Evolutionary conservation across 2,888 invertebrate species (phyloP), one percentile per base, ranked within the genome.

Genomic region (Trichopoda pennipes): DNA sequence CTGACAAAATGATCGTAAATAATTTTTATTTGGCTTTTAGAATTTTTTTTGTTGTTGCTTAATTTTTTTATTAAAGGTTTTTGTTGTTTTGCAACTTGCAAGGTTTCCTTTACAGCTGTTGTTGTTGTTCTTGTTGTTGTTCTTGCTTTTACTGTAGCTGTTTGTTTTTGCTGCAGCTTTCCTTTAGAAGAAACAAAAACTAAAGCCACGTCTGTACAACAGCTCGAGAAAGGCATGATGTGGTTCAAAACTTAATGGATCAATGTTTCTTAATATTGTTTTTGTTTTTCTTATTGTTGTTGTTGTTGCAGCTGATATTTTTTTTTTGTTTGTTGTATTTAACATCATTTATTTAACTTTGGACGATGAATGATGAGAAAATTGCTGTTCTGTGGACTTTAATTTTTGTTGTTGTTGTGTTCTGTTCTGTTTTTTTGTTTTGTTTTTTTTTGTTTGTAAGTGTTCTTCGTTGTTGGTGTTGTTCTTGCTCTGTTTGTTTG

Each of bases 1-100:
- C 88, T 88, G 88, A 90, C 89, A 89, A 89, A 89, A 88, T 86
- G 90, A 89, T 89, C 89, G 90, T 90, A 89, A 89, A 89, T 90
- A 90, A 90, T 89, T 90, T 89, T 88, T 88, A 88, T 88, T 87
- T 80, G 64, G 75, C 58, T 64, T 75, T 75, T 6, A 28, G 2
- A 28, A n/a, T 28, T 28, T 28, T 28, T 28, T 28, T 28, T 28
- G 8, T 28, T 28, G n/a, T n/a, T n/a, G n/a, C n/a, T 28, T 74
- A 64, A 63, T 75, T 68, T 75, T 44, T 49, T 49, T 70, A 14
- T 56, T 76, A 66, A 53, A 58, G 53, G 53, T 44, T 53, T 69
- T 75, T 80, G n/a, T 80, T 75, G 69, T 75, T 75, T 69, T 64
- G 56, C 75, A 58, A 75, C 80, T 80, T 79, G 70, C 4, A 70